phyloP scores from a whole-genome alignment of 2,797 vertebrate genomes.

The Helostoma temminkii region DNA sequence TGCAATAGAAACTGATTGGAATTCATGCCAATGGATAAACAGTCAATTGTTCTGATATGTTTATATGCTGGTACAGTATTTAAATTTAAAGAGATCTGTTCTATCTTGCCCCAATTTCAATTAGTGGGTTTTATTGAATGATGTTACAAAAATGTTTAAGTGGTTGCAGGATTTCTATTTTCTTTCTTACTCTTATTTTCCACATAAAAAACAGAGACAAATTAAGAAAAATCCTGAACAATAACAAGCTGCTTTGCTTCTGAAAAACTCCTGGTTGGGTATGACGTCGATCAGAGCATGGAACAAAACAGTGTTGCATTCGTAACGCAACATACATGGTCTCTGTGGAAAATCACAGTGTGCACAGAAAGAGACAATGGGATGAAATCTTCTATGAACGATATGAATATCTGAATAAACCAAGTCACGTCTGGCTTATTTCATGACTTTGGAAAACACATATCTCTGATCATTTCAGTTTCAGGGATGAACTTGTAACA shows the following conservation, averaged over 20 bases:
- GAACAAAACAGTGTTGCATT: no score
- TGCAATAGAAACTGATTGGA: conserved; percentile 40
- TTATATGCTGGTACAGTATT: conserved; percentile 38
- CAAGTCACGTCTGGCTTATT: background rate
- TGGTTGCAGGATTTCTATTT: conserved; percentile 11
- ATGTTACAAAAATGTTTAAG: background rate
- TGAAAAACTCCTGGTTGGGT: no score
- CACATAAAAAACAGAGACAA: no score
- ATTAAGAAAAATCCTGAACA: no score
- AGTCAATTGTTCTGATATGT: conserved; percentile 14
- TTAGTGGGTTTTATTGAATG: conserved; percentile 21
- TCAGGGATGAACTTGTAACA: background rate
- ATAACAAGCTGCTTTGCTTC: no score
- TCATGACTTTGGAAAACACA: background rate
- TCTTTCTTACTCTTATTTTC: no score
- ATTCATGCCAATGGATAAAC: conserved; percentile 31
- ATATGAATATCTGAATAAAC: background rate
- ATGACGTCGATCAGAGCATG: no score
- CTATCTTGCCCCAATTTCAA: background rate
- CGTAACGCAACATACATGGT: no score
- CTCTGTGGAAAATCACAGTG: no score
- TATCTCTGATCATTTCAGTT: background rate
- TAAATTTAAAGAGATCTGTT: conserved; percentile 27
- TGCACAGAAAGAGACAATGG: no score
- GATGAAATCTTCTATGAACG: background rate